These are phyloP conservation scores for Spodoptera littoralis DNA, from an alignment of 2,888 invertebrate genomes.

Conservation along the genomic window DNA sequence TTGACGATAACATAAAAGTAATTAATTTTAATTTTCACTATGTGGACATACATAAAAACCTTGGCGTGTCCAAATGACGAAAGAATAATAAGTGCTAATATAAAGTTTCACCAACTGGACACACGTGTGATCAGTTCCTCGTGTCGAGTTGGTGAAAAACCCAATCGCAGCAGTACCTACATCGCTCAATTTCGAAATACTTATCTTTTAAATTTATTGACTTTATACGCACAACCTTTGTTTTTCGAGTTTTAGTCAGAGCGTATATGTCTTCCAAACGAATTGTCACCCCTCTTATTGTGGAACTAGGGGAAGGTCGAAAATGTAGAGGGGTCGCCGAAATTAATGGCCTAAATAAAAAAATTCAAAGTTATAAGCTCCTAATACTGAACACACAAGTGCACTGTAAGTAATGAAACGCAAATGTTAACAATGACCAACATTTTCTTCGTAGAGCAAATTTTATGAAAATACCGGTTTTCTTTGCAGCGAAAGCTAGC, in stretches of 20 bases:
- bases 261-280: constrained; percentile 46
- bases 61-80: too few species aligned
- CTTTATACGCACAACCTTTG: constrained; percentile 3
- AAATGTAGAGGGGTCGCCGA: constrained; percentile 59
- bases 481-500: constrained; percentile 59
- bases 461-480: constrained; percentile 64
- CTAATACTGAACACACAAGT: constrained; percentile 3
- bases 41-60: too few species aligned
- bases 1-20: too few species aligned
- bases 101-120: too few species aligned
- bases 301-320: constrained; percentile 71
- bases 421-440: constrained; percentile 30
- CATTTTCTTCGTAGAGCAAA: constrained; percentile 49
- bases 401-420: constrained; percentile 10
- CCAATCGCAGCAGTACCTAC: constrained; percentile 7
- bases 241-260: constrained; percentile 5
- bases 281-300: constrained; percentile 56
- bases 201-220: constrained; percentile 6
- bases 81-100: too few species aligned
- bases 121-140: too few species aligned
- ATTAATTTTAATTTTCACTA: too few species aligned
- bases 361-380: constrained; percentile 17
- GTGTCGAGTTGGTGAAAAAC: too few species aligned
- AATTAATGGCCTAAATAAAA: constrained; percentile 43
- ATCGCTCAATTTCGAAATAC: constrained; percentile 22